phyloP scores from a whole-genome alignment of 2,888 invertebrate genomes.

The Petrophora chlorosata region DNA sequence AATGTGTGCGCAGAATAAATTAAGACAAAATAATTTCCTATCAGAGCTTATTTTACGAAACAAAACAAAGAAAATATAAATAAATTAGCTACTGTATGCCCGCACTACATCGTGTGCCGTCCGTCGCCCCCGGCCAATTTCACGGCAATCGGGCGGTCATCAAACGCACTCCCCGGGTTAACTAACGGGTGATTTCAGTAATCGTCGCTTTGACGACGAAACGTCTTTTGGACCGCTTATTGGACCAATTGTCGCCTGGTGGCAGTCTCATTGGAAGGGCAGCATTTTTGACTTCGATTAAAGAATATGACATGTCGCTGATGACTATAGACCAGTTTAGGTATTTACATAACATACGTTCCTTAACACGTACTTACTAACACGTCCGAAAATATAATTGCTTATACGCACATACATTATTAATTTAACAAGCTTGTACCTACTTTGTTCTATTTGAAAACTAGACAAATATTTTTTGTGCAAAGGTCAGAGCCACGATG shows the following conservation, averaged over 20 bases:
- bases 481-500: not conserved
- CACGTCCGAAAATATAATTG: no score
- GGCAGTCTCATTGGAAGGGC: not conserved
- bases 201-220: not conserved
- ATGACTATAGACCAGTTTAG: no score
- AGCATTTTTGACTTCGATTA: not conserved
- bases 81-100: not conserved
- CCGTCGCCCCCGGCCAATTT: conserved; percentile 66
- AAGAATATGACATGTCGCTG: no score
- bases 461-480: not conserved
- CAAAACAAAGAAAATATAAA: no score
- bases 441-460: not conserved
- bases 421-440: no score
- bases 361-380: no score
- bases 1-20: no score
- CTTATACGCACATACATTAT: no score
- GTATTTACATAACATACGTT: not conserved
- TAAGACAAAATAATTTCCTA: no score
- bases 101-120: not conserved
- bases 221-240: conserved; percentile 7
- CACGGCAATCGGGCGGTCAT: conserved; percentile 71
- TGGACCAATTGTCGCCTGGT: conserved; percentile 13
- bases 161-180: conserved; percentile 59
- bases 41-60: no score
- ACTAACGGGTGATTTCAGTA: conserved; percentile 37